A percentile compares a stretch with the other conserved stretches of the same genome.
Conservation (phyloP, 2,113 vertebrate genomes). For the Megaptera novaeangliae region DNA sequence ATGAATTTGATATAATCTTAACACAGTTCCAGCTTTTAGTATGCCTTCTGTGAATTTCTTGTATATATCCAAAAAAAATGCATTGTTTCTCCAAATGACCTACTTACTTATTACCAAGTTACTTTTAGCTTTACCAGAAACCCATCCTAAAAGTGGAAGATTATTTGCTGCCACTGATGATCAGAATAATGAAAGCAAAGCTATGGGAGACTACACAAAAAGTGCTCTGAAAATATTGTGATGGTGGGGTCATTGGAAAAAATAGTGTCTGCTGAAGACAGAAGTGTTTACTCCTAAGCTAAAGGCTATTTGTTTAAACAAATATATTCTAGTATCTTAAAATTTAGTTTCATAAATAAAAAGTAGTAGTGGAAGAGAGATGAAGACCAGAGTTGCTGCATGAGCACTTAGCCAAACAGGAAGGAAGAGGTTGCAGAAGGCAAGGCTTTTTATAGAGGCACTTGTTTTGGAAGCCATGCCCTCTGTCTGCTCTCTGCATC, state of each 20-base stretch:
- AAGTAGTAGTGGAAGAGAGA: not conserved
- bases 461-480: not conserved
- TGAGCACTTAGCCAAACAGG: not conserved
- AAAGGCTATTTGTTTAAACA: not conserved
- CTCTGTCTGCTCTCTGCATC: not conserved
- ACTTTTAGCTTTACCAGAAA: not conserved
- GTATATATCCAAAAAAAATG: not conserved
- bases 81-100: not conserved
- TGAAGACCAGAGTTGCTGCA: rapidly evolving
- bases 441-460: not conserved
- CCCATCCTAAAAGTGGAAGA: not conserved
- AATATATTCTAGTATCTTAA: not conserved
- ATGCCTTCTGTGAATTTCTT: not conserved
- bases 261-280: not conserved
- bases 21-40: not conserved
- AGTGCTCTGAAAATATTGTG: not conserved
- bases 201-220: not conserved
- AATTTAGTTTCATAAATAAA: not conserved
- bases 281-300: not conserved
- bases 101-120: not conserved
- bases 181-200: not conserved
- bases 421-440: not conserved
- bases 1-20: not conserved
- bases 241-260: not conserved
- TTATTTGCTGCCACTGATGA: not conserved